A percentile compares a stretch with the other conserved stretches of the same genome.
phyloP scores from a whole-genome alignment of 2,113 vertebrate species.

The Salvator merianae region DNA sequence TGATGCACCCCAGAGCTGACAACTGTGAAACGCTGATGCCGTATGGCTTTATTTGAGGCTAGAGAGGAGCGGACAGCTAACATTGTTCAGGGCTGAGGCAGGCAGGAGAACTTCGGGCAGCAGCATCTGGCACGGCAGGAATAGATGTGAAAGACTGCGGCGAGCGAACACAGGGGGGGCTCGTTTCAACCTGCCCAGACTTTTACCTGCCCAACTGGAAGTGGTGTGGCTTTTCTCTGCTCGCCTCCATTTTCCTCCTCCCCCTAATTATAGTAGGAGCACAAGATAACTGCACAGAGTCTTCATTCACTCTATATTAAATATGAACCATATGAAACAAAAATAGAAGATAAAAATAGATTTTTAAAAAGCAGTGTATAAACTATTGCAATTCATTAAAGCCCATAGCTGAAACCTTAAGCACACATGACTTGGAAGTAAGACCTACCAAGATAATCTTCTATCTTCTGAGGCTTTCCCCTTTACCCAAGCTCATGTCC shows the following conservation, averaged over 20 bases:
- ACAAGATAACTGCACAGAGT: background rate
- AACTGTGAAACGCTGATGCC: slow-evolving; percentile 24
- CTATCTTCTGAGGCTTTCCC: too few relatives aligned
- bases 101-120: background rate
- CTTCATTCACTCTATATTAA: too few relatives aligned
- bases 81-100: slow-evolving; percentile 11
- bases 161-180: background rate
- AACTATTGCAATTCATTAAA: too few relatives aligned
- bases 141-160: background rate
- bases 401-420: too few relatives aligned
- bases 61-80: background rate
- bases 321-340: too few relatives aligned
- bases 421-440: too few relatives aligned
- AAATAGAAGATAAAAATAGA: too few relatives aligned
- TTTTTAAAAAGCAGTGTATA: too few relatives aligned
- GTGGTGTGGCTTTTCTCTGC: too few relatives aligned
- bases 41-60: slow-evolving; percentile 15
- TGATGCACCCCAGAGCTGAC: background rate
- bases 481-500: too few relatives aligned
- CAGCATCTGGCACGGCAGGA: background rate
- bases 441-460: too few relatives aligned
- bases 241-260: background rate
- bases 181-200: background rate
- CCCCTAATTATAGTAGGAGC: background rate
- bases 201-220: background rate